Conservation (phyloP, 2,797 vertebrate species). For the Centroberyx gerrardi region DNA sequence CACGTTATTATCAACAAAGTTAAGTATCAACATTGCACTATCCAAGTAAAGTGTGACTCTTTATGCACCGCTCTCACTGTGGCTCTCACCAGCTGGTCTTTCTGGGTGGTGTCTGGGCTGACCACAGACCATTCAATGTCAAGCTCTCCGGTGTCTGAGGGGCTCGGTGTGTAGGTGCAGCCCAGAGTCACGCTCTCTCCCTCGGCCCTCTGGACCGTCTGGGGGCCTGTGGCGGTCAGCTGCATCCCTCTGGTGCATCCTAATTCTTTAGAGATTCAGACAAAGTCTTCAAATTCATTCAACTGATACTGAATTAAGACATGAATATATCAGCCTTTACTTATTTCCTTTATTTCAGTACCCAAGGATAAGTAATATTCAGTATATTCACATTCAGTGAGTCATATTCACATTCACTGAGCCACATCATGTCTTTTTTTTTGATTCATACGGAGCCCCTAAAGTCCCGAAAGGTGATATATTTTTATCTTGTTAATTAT, state of each 20-base stretch:
- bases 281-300: constrained; percentile 17
- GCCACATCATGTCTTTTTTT: too few species aligned
- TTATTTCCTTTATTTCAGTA: constrained; percentile 16
- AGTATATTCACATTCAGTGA: not conserved
- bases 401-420: not conserved
- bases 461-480: too few species aligned
- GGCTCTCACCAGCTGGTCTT: constrained; percentile 88
- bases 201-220: constrained; percentile 86
- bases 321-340: not conserved
- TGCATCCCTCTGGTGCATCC: constrained; percentile 74
- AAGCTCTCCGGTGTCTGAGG: constrained; percentile 87
- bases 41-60: too few species aligned
- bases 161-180: constrained; percentile 86
- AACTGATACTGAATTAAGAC: not conserved
- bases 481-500: too few species aligned
- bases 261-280: constrained; percentile 49
- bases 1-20: too few species aligned
- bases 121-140: constrained; percentile 93
- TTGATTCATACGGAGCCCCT: too few species aligned
- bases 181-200: constrained; percentile 86
- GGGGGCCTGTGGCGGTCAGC: constrained; percentile 86
- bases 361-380: not conserved
- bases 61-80: not conserved
- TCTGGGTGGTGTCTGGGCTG: constrained; percentile 87
- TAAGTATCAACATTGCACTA: too few species aligned